Conservation (phyloP, 2,113 vertebrate species). For the Semnornis frantzii region DNA sequence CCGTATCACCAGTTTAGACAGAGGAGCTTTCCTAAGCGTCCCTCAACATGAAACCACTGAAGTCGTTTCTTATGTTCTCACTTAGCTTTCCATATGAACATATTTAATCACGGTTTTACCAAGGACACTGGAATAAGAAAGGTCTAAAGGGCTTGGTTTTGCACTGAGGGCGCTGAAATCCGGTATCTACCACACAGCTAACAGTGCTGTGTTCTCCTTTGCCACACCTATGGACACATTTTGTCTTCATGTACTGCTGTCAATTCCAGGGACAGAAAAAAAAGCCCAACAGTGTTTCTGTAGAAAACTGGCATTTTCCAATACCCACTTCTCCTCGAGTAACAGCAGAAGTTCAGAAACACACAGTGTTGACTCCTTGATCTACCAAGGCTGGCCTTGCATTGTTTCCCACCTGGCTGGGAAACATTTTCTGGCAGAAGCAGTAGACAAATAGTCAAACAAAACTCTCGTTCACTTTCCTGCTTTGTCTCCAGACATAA, state of each 20-base stretch:
- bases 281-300: not conserved
- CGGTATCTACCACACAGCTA: fast-evolving
- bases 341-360: not conserved
- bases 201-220: fast-evolving
- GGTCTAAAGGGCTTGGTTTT: not conserved
- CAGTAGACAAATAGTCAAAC: not conserved
- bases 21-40: not conserved
- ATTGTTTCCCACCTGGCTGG: not conserved
- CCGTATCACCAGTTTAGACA: fast-evolving
- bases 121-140: not conserved
- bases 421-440: not conserved
- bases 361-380: not conserved
- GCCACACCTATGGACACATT: fast-evolving
- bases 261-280: not conserved
- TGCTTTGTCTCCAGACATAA: not conserved
- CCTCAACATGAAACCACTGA: not conserved
- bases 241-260: not conserved
- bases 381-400: not conserved
- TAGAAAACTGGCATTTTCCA: not conserved
- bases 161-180: not conserved
- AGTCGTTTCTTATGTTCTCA: not conserved
- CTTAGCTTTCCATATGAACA: fast-evolving
- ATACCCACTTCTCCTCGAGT: not conserved
- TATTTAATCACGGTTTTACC: fast-evolving
- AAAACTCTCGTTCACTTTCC: not conserved